phyloP scores from a whole-genome alignment of 2,888 invertebrate genomes.

The Thumatha senex region DNA sequence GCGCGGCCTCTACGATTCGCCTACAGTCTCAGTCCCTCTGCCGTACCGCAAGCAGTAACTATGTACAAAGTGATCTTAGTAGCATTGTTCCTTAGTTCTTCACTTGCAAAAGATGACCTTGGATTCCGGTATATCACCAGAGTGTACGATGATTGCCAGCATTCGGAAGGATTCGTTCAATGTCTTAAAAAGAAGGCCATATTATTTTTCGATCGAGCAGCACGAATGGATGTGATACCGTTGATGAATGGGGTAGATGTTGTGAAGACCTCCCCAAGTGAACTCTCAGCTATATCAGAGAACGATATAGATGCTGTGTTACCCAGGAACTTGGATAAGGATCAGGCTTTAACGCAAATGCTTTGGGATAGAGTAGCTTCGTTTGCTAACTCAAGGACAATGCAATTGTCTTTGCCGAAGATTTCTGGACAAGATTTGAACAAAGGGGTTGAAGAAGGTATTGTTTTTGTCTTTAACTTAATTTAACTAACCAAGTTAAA shows the following conservation, averaged over 20 bases:
- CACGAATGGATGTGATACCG: slow-evolving; percentile 86
- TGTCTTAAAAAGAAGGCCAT: slow-evolving; percentile 93
- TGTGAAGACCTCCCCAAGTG: slow-evolving; percentile 79
- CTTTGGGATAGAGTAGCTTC: slow-evolving; percentile 88
- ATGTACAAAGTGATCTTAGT: slow-evolving; percentile 66
- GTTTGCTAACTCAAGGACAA: slow-evolving; percentile 89
- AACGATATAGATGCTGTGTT: slow-evolving; percentile 87
- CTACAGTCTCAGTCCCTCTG: slow-evolving; percentile 81
- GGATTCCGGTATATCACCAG: slow-evolving; percentile 87
- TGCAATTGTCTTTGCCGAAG: slow-evolving; percentile 90
- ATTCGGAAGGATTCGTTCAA: slow-evolving; percentile 86
- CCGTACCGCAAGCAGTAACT: slow-evolving; percentile 60
- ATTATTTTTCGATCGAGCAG: slow-evolving; percentile 89
- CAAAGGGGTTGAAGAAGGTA: slow-evolving; percentile 90
- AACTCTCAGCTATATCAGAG: slow-evolving; percentile 80
- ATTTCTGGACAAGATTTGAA: slow-evolving; percentile 87
- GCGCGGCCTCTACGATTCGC: slow-evolving; percentile 45
- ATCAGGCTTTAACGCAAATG: slow-evolving; percentile 86
- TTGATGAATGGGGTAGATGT: slow-evolving; percentile 86
- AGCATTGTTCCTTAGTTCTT: slow-evolving; percentile 43
- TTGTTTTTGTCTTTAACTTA: slow-evolving; percentile 11
- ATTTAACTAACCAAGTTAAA: not conserved
- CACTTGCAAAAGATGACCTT: slow-evolving; percentile 66
- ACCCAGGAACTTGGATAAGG: slow-evolving; percentile 86
- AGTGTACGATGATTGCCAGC: slow-evolving; percentile 91